phyloP scores from a whole-genome alignment of 2,797 vertebrate species.

The Poeciliopsis turneri region DNA sequence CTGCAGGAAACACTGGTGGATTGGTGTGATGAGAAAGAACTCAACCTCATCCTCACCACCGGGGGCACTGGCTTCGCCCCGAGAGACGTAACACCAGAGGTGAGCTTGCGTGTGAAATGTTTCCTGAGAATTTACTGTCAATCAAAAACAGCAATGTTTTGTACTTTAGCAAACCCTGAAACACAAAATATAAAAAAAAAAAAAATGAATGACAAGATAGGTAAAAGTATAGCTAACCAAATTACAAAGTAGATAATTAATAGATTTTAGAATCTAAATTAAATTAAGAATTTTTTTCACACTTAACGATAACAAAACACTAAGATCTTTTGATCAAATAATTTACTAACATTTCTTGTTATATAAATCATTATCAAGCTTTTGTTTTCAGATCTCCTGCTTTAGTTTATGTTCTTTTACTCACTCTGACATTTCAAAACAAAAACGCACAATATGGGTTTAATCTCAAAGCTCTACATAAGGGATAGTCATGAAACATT shows the following conservation, averaged over 20 bases:
- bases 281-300: background rate
- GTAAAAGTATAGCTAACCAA: background rate
- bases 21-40: slow-evolving; percentile 99
- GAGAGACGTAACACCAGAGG: slow-evolving; percentile 98
- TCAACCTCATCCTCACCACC: slow-evolving; percentile 98
- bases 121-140: background rate
- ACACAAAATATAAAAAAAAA: background rate
- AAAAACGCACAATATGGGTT: background rate
- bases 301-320: background rate
- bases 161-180: background rate
- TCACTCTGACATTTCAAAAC: background rate
- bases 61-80: slow-evolving; percentile 98
- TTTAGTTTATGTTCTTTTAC: background rate
- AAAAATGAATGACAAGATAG: background rate
- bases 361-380: background rate
- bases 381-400: background rate
- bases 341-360: background rate
- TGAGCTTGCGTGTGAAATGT: slow-evolving; percentile 52
- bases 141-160: background rate
- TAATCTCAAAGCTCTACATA: background rate
- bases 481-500: background rate
- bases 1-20: slow-evolving; percentile 95
- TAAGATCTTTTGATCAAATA: background rate
- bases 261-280: background rate
- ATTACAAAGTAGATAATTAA: background rate